Percentiles rank a stretch among this genome's conserved stretches.
phyloP scores from a whole-genome alignment of 92 coral and sea anemone species.

The Epizoanthus fatuus region DNA sequence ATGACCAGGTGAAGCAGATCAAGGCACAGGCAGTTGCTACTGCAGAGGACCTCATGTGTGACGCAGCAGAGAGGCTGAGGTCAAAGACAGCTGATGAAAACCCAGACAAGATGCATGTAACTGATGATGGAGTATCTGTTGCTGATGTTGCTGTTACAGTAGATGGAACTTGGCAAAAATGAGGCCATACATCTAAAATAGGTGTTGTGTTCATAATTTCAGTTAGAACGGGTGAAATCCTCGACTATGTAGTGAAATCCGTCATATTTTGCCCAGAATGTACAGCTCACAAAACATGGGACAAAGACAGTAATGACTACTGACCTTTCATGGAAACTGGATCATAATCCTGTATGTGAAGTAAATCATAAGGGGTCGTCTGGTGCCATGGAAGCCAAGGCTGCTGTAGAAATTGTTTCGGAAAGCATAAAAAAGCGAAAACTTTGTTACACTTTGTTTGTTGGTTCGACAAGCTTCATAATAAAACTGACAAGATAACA shows the following conservation, averaged over 20 bases:
- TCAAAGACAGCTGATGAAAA: slow-evolving; percentile 41
- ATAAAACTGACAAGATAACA: slow-evolving; percentile 14
- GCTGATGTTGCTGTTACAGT: slow-evolving; percentile 37
- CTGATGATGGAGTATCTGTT: slow-evolving; percentile 32
- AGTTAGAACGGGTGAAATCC: slow-evolving; percentile 11
- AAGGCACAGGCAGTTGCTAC: slow-evolving; percentile 58
- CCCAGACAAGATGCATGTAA: slow-evolving; percentile 30
- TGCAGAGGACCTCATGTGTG: slow-evolving; percentile 67
- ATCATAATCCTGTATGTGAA: slow-evolving; percentile 3
- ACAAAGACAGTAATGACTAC: slow-evolving; percentile 13
- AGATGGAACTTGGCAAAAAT: slow-evolving; percentile 32
- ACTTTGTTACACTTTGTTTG: slow-evolving; percentile 68
- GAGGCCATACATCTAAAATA: slow-evolving; percentile 7
- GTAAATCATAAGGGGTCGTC: slow-evolving; percentile 55
- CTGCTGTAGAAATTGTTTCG: slow-evolving; percentile 72
- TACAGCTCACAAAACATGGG: slow-evolving; percentile 36
- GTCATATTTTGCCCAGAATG: slow-evolving; percentile 27
- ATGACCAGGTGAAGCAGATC: slow-evolving; percentile 65
- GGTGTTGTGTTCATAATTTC: slow-evolving; percentile 24
- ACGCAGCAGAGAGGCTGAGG: slow-evolving; percentile 67
- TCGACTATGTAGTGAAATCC: slow-evolving; percentile 23
- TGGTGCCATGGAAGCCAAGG: slow-evolving; percentile 73
- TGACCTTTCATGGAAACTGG: slow-evolving; percentile 12
- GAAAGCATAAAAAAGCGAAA: slow-evolving; percentile 56
- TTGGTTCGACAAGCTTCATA: slow-evolving; percentile 68